Conservation (phyloP, 2,888 invertebrate species). For the Acanthoscelides obtectus region DNA sequence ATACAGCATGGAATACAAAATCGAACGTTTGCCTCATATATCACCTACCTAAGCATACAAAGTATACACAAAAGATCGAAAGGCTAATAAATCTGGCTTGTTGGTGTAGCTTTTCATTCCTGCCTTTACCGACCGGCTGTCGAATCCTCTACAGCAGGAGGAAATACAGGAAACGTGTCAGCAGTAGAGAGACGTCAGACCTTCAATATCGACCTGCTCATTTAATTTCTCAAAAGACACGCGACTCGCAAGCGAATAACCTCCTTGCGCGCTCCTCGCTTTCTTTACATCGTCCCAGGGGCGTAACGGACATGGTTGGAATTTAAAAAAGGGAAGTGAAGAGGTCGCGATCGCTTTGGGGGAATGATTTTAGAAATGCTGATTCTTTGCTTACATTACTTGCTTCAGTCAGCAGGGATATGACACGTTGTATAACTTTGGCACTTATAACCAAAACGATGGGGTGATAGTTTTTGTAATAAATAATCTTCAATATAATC, state of each 20-base stretch:
- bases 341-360: too few species aligned
- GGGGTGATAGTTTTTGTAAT: too few species aligned
- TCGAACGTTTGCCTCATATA: neutral
- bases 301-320: neutral
- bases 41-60: neutral
- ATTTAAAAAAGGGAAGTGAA: too few species aligned
- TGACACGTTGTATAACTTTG: too few species aligned
- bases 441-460: too few species aligned
- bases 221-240: slow-evolving; percentile 21
- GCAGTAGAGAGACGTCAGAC: slow-evolving; percentile 21
- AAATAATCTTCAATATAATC: too few species aligned
- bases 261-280: neutral
- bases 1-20: neutral
- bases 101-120: neutral
- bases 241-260: neutral
- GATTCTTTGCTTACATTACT: too few species aligned
- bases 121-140: neutral
- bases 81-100: neutral
- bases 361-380: too few species aligned
- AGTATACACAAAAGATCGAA: neutral
- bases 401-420: too few species aligned
- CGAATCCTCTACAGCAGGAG: neutral
- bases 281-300: neutral
- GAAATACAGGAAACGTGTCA: slow-evolving; percentile 16
- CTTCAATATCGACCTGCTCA: slow-evolving; percentile 28